Percentiles rank a stretch among this genome's conserved stretches.
These are phyloP conservation scores for Diabrotica virgifera DNA, from an alignment of 1,140 invertebrate species.

Conservation along the genomic window DNA sequence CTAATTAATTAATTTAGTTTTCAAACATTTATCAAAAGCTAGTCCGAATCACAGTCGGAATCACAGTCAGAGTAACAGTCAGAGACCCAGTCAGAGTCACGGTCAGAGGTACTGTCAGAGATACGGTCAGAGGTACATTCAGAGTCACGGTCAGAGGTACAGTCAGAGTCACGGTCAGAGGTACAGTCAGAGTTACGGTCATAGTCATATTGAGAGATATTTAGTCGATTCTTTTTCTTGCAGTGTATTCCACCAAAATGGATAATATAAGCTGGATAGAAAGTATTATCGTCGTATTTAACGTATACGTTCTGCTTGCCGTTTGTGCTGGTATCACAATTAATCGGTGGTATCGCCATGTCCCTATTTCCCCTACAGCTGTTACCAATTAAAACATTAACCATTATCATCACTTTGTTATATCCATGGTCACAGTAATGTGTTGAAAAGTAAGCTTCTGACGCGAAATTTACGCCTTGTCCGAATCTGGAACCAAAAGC, in stretches of 20 bases:
- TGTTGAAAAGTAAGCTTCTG: slow-evolving; percentile 3
- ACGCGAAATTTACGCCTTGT: slow-evolving; percentile 6
- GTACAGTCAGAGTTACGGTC: too few species aligned
- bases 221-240: neutral
- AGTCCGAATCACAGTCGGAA: too few species aligned
- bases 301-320: neutral
- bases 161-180: too few species aligned
- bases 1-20: too few species aligned
- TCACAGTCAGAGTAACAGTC: too few species aligned
- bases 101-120: too few species aligned
- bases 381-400: neutral
- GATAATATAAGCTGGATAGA: slow-evolving; percentile 8
- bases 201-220: too few species aligned
- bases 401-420: slow-evolving; percentile 8
- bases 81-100: too few species aligned
- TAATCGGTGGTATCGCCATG: neutral
- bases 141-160: too few species aligned
- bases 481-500: neutral
- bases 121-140: too few species aligned
- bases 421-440: slow-evolving; percentile 7
- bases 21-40: too few species aligned
- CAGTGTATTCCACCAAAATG: slow-evolving; percentile 4
- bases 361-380: neutral
- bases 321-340: slow-evolving; percentile 5
- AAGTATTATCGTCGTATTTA: slow-evolving; percentile 12